Evolutionary conservation across 2,888 invertebrate species (phyloP).

Genomic region (Beris morrisii): DNA sequence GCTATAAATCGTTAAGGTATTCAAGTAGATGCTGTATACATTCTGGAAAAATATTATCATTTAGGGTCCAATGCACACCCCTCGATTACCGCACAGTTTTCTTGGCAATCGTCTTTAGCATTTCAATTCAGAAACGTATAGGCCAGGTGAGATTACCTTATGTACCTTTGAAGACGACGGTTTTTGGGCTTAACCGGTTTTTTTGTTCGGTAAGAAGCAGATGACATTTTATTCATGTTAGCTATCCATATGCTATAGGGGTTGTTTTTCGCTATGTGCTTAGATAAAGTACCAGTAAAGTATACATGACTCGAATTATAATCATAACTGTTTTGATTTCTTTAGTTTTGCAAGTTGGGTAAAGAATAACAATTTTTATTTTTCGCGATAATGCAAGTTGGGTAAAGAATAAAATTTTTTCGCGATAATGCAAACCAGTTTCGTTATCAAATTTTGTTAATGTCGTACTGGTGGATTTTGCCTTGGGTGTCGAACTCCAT

Average conservation of each 20-base stretch:
- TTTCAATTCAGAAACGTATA: constrained; percentile 3
- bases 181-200: constrained; percentile 21
- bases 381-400: too few species aligned
- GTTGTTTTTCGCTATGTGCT: constrained; percentile 6
- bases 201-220: constrained; percentile 11
- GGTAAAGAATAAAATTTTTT: too few species aligned
- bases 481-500: too few species aligned
- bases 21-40: too few species aligned
- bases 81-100: constrained; percentile 3
- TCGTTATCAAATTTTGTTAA: too few species aligned
- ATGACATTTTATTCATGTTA: constrained; percentile 13
- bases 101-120: not conserved
- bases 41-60: not conserved
- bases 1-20: too few species aligned
- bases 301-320: too few species aligned
- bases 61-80: constrained; percentile 25
- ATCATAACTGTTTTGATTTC: too few species aligned
- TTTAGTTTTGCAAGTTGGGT: too few species aligned
- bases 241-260: not conserved
- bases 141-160: constrained; percentile 25
- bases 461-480: too few species aligned
- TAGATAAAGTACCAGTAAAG: not conserved
- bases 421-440: too few species aligned
- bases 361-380: too few species aligned
- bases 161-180: not conserved